Percentiles rank a stretch among this genome's conserved stretches.
Conservation (phyloP, 2,113 vertebrate genomes). For the Actinemys pallida region DNA sequence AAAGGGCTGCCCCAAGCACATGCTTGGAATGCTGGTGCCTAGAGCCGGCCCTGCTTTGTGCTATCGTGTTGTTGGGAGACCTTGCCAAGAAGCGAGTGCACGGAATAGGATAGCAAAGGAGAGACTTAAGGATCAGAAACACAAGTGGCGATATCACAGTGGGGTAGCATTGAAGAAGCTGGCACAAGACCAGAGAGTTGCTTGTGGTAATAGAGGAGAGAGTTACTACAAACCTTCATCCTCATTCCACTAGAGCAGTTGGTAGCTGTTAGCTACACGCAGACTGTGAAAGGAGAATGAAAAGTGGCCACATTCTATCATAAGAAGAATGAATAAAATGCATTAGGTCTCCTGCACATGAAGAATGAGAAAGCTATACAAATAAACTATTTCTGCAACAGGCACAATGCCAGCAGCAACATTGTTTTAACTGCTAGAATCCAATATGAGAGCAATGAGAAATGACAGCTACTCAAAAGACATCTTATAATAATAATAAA, state of each 20-base stretch:
- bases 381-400: constrained; percentile 65
- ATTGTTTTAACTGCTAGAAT: constrained; percentile 9
- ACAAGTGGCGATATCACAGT: constrained; percentile 51
- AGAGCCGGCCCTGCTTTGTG: neutral
- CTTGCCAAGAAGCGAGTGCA: constrained; percentile 14
- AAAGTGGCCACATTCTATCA: constrained; percentile 51
- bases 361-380: constrained; percentile 68
- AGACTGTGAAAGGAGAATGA: constrained; percentile 68
- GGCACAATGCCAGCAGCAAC: constrained; percentile 62
- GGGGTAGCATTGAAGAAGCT: constrained; percentile 52
- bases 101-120: constrained; percentile 13
- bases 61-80: neutral
- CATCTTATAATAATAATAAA: constrained; percentile 53
- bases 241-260: constrained; percentile 55
- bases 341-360: constrained; percentile 37
- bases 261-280: constrained; percentile 55
- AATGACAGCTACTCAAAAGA: constrained; percentile 52
- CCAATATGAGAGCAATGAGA: constrained; percentile 54
- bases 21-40: too few species aligned
- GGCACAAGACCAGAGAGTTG: constrained; percentile 25
- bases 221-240: constrained; percentile 58
- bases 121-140: neutral
- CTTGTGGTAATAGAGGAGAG: constrained; percentile 35
- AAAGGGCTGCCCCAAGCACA: too few species aligned
- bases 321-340: constrained; percentile 72